Evolutionary conservation across 1,140 invertebrate species (phyloP), one percentile per base, ranked within the genome.

Genomic region (Ceratoteleas bidentatus): DNA sequence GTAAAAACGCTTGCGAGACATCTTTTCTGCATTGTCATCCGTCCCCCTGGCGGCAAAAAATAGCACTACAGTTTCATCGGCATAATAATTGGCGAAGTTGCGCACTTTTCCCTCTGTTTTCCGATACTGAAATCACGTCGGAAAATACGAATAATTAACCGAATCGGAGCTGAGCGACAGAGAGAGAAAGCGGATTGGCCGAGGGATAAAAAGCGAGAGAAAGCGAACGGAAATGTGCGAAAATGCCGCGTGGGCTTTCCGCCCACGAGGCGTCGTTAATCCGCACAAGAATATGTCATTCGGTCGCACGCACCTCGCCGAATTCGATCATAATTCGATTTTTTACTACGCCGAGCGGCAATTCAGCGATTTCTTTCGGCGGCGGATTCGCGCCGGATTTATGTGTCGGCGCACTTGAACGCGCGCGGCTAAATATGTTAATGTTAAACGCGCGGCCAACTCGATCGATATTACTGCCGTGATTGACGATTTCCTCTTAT

Each of bases 201-300:
- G 4, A n/a, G n/a, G n/a, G n/a, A 24, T 24, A 24, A 24, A 24
- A 24, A 24, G 24, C 24, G 24, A 24, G 24, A 24, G 24, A 62
- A 68, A 58, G 50, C 53, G 61, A 64, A 73, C 56, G 47, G 54
- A 72, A 53, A 62, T 33, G 60, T 52, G 65, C 60, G 61, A 72
- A 81, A 81, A 80, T 76, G 54, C 24, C 38, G 49, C 33, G 56
- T 15, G 38, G 62, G 49, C 58, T 61, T 84, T 53, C 76, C 80
- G 57, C 68, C 81, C 81, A 84, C 81, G 14, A 54, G 57, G 47
- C 65, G 50, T 84, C 83, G 77, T 84, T 81, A 84, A 72, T 81
- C 57, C 64, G 50, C 36, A 70, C 53, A 50, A 66, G 81, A 83
- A 70, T 78, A 66, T 72, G 74, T 78, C 75, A 70, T 78, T 75